Conservation (phyloP, 2,113 vertebrate species). For the Mystacornis crossleyi region DNA sequence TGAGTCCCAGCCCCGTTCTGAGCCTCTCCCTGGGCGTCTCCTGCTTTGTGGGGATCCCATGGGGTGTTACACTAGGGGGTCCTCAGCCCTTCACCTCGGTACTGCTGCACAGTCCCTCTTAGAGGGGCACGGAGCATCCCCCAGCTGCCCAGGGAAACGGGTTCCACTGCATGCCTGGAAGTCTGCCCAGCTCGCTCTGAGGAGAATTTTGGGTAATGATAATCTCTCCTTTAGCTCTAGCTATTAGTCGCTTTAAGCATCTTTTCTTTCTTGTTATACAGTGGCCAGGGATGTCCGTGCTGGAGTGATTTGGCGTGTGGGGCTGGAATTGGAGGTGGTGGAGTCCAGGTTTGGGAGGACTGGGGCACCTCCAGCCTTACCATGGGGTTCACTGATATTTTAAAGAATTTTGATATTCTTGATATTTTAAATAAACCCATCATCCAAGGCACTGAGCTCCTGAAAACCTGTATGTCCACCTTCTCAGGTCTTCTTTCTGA, state of each 20-base stretch:
- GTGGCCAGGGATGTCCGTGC: not conserved
- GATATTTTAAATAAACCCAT: not conserved
- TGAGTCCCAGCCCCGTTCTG: not conserved
- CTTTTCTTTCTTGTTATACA: not conserved
- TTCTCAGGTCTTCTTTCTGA: accelerated
- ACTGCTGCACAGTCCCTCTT: accelerated
- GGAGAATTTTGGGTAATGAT: not conserved
- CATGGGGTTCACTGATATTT: accelerated
- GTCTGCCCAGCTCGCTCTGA: not conserved
- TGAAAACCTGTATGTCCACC: not conserved
- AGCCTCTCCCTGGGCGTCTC: not conserved
- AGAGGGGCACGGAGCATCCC: not conserved
- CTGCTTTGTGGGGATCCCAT: not conserved
- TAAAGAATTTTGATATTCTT: not conserved
- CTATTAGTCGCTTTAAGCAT: not conserved
- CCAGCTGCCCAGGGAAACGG: accelerated
- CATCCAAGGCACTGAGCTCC: not conserved
- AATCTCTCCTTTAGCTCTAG: not conserved
- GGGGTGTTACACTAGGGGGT: accelerated
- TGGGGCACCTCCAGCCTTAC: not conserved
- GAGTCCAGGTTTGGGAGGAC: not conserved
- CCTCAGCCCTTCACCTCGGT: not conserved
- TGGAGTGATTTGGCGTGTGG: accelerated
- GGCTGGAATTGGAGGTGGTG: not conserved
- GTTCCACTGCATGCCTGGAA: not conserved